phyloP scores from a whole-genome alignment of 2,113 vertebrate species.

The Upupa epops region DNA sequence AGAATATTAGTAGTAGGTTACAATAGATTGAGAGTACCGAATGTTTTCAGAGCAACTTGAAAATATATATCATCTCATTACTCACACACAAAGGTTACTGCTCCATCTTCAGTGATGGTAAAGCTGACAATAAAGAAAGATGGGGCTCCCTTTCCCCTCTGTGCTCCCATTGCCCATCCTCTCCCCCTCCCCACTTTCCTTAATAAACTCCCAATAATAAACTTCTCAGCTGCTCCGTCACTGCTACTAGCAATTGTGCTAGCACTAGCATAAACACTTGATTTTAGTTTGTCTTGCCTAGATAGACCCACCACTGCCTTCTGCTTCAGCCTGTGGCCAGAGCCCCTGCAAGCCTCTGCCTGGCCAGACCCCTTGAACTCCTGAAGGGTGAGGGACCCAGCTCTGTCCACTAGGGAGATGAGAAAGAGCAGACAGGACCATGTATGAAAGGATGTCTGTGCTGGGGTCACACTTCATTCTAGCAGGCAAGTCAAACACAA shows the following conservation, averaged over 20 bases:
- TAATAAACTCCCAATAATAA: fast-evolving
- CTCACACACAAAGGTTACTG: neutral
- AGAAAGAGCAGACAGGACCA: fast-evolving
- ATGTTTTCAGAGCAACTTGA: neutral
- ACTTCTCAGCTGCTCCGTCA: neutral
- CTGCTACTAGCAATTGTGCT: fast-evolving
- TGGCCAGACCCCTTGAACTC: neutral
- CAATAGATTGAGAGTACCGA: neutral
- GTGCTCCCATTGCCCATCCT: neutral
- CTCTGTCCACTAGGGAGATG: neutral
- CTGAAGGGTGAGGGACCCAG: neutral
- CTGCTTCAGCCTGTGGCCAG: fast-evolving
- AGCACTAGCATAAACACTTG: neutral
- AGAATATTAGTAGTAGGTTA: neutral
- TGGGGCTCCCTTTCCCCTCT: neutral
- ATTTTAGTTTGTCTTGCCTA: neutral
- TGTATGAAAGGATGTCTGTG: fast-evolving
- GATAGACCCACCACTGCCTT: fast-evolving
- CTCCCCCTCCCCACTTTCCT: neutral
- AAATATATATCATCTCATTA: neutral
- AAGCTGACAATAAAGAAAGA: neutral
- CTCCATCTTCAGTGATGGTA: neutral
- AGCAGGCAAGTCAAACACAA: neutral
- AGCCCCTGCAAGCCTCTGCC: neutral
- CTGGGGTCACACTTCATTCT: neutral